phyloP scores from a whole-genome alignment of 2,888 invertebrate genomes.

The Hirtodrosophila confusa region DNA sequence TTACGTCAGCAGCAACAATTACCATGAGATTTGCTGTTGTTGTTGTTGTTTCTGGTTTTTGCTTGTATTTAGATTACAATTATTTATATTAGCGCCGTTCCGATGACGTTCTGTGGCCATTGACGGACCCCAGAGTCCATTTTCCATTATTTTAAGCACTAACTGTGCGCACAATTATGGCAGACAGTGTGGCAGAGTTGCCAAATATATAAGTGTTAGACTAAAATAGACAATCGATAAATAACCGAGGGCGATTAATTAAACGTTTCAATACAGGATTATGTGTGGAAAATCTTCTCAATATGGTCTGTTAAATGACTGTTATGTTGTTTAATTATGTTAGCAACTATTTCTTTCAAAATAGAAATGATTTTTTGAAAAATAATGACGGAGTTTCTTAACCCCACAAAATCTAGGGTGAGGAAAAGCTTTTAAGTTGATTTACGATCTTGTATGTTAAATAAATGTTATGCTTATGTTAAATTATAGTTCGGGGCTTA shows the following conservation, averaged over 20 bases:
- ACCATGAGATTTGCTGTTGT: conserved; percentile 28
- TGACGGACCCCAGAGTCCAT: neutral
- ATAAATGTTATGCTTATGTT: too few species aligned
- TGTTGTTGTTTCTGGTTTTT: conserved; percentile 27
- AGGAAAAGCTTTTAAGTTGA: too few species aligned
- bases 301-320: too few species aligned
- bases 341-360: too few species aligned
- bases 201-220: conserved; percentile 38
- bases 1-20: conserved; percentile 55
- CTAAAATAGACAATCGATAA: neutral
- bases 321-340: too few species aligned
- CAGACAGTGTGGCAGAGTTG: conserved; percentile 63
- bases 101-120: conserved; percentile 57
- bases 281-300: too few species aligned
- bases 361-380: too few species aligned
- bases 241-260: neutral
- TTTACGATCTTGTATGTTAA: too few species aligned
- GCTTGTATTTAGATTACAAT: conserved; percentile 63
- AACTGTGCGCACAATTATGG: conserved; percentile 54
- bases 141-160: conserved; percentile 9
- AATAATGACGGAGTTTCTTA: too few species aligned
- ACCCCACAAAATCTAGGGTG: too few species aligned
- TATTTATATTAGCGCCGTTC: conserved; percentile 41
- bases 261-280: too few species aligned
- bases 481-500: too few species aligned